Base-by-base conservation (phyloP, 1,140 invertebrate species). In the Drosophila mauritiana region DNA sequence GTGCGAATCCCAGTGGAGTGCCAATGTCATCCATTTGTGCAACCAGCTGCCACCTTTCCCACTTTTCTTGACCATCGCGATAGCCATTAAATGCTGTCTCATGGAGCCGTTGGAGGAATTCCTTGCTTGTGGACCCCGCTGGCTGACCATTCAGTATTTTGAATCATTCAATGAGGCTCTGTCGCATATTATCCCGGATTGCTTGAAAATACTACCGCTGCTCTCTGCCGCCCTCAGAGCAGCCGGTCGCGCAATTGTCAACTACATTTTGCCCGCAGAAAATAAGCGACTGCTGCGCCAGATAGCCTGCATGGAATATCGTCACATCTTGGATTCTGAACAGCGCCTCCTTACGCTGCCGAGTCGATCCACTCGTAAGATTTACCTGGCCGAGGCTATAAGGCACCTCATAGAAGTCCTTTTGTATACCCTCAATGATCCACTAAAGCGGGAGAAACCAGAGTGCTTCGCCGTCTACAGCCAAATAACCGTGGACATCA, bases 11-110 rank as follows among this genome's bases (percentile, higher is more conserved):
- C 27, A 15, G 3, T 77, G 58, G 37, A 65, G 58, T 22, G 43
- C 58, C 3, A 54, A 68, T 4, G 77, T 64, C 37, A 55, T 68
- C 10, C 79, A 82, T 22, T 43, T 82, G 51, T 17, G 67, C 5
- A 8, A 48, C 0, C 73, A 65, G 36, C 5, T 64, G 12, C 68
- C 78, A 1, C 27, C 42, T 8, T 1, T 77, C 1, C 45, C 78
- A 0, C 68, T 68, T 4, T n/a, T 80, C 1, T 13, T 78, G 0
- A 61, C 51, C 5, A 40, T 80, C 1, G 36, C 55, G 2, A 11
- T 82, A 2, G 54, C 42, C 0, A 10, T 73, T 8, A 27, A n/a
- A 0, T 77, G 73, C 5, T 73, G 78, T 8, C 20, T 82, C n/a
- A 8, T 43, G 4, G 1, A 68, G 10, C 45, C 55, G 3, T 45